Evolutionary conservation across 1,140 invertebrate genomes (phyloP).

Genomic region (Procambarus virginalis): DNA sequence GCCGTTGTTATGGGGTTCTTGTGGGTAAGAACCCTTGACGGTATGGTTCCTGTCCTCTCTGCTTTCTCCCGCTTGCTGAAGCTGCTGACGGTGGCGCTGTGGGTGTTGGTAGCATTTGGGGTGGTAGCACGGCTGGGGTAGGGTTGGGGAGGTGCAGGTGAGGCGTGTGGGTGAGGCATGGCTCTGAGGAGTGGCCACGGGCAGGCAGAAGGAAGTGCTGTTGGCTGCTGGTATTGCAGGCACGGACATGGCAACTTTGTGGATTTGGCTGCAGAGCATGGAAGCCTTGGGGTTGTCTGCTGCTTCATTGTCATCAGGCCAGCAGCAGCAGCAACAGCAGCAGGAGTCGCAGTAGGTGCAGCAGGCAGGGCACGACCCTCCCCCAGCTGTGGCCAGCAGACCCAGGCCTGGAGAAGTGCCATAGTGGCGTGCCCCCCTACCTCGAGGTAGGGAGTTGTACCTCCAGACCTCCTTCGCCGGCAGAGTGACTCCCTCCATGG

Average conservation of each 20-base stretch:
- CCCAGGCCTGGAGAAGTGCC: not conserved
- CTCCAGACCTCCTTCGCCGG: not conserved
- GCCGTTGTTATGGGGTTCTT: too few species aligned
- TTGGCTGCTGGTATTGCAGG: not conserved
- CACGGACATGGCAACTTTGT: not conserved
- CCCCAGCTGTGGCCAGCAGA: not conserved
- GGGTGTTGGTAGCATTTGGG: not conserved
- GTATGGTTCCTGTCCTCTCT: too few species aligned
- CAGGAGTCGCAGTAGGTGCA: not conserved
- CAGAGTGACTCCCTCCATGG: not conserved
- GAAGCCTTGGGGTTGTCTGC: too few species aligned
- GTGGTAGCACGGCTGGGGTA: not conserved
- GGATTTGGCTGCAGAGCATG: not conserved
- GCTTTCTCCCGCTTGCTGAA: not conserved
- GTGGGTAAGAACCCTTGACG: too few species aligned
- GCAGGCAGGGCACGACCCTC: not conserved
- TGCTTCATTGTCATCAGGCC: not conserved
- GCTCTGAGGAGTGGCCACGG: not conserved
- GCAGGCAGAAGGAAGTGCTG: not conserved
- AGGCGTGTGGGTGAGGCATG: not conserved
- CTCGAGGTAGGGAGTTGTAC: not conserved
- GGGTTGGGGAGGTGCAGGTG: not conserved
- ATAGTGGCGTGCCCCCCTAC: not conserved
- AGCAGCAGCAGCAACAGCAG: not conserved
- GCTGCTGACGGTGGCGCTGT: not conserved